Percentiles rank a stretch among this genome's conserved stretches.
Conservation (phyloP, 2,797 vertebrate species). For the Philypnodon macrostomus region DNA sequence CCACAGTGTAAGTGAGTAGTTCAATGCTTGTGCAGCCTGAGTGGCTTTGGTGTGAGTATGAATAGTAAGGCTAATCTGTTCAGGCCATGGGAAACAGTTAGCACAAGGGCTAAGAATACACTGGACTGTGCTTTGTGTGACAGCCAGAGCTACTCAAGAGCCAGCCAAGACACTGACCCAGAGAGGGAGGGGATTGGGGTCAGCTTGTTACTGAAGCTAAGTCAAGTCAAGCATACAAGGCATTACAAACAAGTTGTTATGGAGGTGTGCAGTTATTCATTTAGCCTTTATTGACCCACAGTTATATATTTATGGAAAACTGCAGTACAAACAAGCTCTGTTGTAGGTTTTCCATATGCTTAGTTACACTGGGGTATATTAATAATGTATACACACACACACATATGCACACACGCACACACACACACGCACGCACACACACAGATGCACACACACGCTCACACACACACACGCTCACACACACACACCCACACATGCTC, state of each 20-base stretch:
- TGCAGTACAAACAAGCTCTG: neutral
- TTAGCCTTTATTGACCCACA: constrained; percentile 5
- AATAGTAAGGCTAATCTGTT: constrained; percentile 69
- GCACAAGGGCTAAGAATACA: constrained; percentile 45
- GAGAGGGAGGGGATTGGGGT: constrained; percentile 63
- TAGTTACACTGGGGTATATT: constrained; percentile 8
- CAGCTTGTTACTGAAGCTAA: constrained; percentile 43
- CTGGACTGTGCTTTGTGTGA: constrained; percentile 35
- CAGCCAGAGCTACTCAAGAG: constrained; percentile 20
- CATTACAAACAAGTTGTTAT: constrained; percentile 21
- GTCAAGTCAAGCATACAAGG: constrained; percentile 40
- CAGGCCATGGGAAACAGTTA: constrained; percentile 43
- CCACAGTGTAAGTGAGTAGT: constrained; percentile 26
- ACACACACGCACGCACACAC: too few relatives aligned
- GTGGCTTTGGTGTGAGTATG: constrained; percentile 53
- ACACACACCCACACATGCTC: too few relatives aligned
- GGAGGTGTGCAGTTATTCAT: constrained; percentile 18
- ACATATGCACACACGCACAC: too few relatives aligned
- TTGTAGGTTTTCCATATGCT: constrained; percentile 4
- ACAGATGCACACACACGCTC: too few relatives aligned
- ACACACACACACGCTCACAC: too few relatives aligned
- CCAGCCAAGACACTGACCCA: constrained; percentile 49
- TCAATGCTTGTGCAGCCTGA: constrained; percentile 26
- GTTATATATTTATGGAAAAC: neutral
- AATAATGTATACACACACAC: constrained; percentile 22